phyloP scores from a whole-genome alignment of 1,140 invertebrate species.

The Rhynchophorus ferrugineus region DNA sequence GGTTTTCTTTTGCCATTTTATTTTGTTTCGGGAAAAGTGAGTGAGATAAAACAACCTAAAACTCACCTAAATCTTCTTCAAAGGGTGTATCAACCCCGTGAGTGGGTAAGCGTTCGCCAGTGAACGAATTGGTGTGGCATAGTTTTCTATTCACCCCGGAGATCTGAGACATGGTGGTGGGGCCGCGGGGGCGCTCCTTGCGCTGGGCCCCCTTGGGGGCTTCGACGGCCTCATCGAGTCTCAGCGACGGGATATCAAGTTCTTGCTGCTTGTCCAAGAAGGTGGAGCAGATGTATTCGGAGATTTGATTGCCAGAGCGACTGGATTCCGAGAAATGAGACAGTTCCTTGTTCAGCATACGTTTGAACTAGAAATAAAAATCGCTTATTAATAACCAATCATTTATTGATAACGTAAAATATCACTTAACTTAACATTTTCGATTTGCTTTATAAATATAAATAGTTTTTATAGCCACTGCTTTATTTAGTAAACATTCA shows the following conservation, averaged over 20 bases:
- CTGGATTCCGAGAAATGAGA: slow-evolving; percentile 98
- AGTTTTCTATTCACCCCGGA: slow-evolving; percentile 80
- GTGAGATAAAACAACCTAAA: neutral
- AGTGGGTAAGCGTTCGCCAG: slow-evolving; percentile 78
- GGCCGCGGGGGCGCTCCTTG: slow-evolving; percentile 52
- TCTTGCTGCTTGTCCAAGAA: slow-evolving; percentile 98
- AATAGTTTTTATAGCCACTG: too few species aligned
- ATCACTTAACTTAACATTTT: too few species aligned
- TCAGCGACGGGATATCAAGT: slow-evolving; percentile 80
- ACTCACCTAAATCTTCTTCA: slow-evolving; percentile 70
- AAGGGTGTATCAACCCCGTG: slow-evolving; percentile 86
- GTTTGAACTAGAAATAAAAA: slow-evolving; percentile 82
- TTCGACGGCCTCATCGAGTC: slow-evolving; percentile 64
- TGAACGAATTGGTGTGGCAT: slow-evolving; percentile 86
- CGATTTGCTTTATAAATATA: too few species aligned
- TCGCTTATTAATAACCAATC: neutral
- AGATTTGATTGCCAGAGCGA: slow-evolving; percentile 98
- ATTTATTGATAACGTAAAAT: too few species aligned
- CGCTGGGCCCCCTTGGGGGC: slow-evolving; percentile 47
- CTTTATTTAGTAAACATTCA: too few species aligned
- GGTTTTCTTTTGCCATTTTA: too few species aligned
- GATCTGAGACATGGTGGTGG: slow-evolving; percentile 79
- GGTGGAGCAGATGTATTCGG: slow-evolving; percentile 97
- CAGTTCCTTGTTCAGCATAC: slow-evolving; percentile 98
- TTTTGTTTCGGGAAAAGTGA: too few species aligned